Base-by-base conservation (phyloP, 2,113 vertebrate genomes). In the Ornithorhynchus anatinus region DNA sequence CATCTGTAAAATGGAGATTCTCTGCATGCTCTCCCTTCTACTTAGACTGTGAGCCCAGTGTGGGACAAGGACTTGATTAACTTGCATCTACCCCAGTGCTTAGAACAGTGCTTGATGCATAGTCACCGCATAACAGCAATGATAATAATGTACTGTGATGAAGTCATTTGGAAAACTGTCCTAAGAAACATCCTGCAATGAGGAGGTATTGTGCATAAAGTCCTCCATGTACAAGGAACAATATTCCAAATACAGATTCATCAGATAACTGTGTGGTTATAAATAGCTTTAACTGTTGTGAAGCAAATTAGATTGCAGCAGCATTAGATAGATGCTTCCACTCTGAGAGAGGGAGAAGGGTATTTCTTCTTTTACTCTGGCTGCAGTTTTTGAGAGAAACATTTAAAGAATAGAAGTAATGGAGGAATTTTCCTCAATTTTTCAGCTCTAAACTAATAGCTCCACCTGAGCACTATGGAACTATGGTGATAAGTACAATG, bases 201-300 rank as follows among this genome's bases (percentile, higher is more conserved):
- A 31, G 44, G 29, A 17, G 0, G 1, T 5, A 10, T 14, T 0
- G 5, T 4, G 27, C 16, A 37, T 10, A 1, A 0, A 1, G 35
- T 25, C 13, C 36, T 16, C 27, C 13, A 39, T 60, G 19, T 9
- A 3, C 1, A 1, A 17, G 19, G 36, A 50, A 15, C 54, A 11
- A 3, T 35, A 47, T 22, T 48, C 50, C 42, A 2, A 2, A 23
- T 13, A 8, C 15, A 13, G 59, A 22, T 8, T 1, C 17, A 36
- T n/a, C 38, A 20, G 16, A 27, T 44, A 45, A 20, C 59, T 40
- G 60, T 58, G 7, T 0, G 8, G 38, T 29, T 38, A 14, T 23
- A 15, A 60, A 50, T n/a, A 44, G 36, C 33, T 25, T 23, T 27
- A 17, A 5, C n/a, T 36, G 22, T 20, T 0, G 6, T 33, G 58